Evolutionary conservation across 2,888 invertebrate species (phyloP).

Genomic region (Eupelmus urozonus): DNA sequence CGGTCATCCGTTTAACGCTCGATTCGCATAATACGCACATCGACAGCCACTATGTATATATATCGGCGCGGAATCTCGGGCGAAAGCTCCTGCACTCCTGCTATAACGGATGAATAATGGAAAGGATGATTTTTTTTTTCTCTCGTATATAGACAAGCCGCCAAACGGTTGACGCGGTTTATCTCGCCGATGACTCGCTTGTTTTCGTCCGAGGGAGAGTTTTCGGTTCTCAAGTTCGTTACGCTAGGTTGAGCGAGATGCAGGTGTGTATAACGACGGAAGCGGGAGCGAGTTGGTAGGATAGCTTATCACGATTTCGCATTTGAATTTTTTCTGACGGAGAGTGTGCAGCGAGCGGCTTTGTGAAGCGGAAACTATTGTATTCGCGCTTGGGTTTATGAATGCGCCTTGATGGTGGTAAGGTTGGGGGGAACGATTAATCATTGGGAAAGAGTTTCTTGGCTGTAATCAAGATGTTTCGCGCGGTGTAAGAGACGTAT

Average conservation of each 20-base stretch:
- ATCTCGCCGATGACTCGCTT: not conserved
- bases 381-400: not conserved
- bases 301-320: not conserved
- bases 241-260: not conserved
- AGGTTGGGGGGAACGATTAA: not conserved
- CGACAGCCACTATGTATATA: not conserved
- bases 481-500: too few relatives aligned
- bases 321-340: not conserved
- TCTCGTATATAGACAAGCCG: too few relatives aligned
- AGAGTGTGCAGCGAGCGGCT: too few relatives aligned
- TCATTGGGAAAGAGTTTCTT: not conserved
- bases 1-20: conserved; percentile 16
- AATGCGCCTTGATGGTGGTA: not conserved
- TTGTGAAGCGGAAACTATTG: not conserved
- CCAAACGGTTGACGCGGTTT: not conserved
- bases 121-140: conserved; percentile 4
- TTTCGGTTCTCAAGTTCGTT: not conserved
- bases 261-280: too few relatives aligned
- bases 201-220: not conserved
- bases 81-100: not conserved
- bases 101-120: conserved; percentile 28
- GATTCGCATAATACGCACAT: not conserved
- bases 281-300: not conserved
- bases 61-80: not conserved
- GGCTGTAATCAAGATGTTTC: too few relatives aligned